Base-by-base conservation (phyloP, 92 coral and sea anemone genomes). In the Siderastrea radians region DNA sequence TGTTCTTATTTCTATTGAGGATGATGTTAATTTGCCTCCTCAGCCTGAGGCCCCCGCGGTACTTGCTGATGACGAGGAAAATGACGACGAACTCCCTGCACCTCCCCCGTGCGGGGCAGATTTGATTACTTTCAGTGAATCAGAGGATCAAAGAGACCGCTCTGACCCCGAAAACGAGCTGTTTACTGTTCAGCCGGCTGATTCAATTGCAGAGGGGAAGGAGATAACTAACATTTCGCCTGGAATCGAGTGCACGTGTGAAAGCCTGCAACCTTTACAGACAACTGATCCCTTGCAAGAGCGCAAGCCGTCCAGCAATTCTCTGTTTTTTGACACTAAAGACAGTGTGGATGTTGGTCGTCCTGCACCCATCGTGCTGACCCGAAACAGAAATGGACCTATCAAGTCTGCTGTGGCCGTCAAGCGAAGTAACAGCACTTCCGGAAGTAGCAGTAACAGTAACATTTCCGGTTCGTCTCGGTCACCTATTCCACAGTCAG, bases 191-290 rank as follows among this genome's bases (percentile, higher is more conserved):
- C 73, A 50, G 73, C 80, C 17, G 50, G 44, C 51, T 26, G 80
- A 59, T 5, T 70, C 87, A 50, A 51, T 8, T 6, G 6, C 55
- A 46, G 49, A 54, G 3, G 11, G 57, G 76, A 51, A 19, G 13
- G 77, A 52, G 44, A 48, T 14, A 64, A 14, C 67, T 1, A 53
- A 76, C 14, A 72, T 82, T 3, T 55, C 87, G 58, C 67, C 80
- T 44, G 83, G 79, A 13, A 77, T 95, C 90, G 98, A 95, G 72
- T 95, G 98, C 61, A 90, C 95, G 48, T 95, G 98, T 57, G 98
- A 95, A 74, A 85, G 66, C 75, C 69, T 88, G 1, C 78, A 67
- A 13, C 89, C 84, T 16, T 52, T 75, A 49, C 82, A 83, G 65
- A 64, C 75, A 68, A 78, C 79, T 9, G 92, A 89, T 44, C 70